These are phyloP conservation scores for Hesperophylax magnus DNA, from an alignment of 1,140 invertebrate species.

Conservation along the genomic window DNA sequence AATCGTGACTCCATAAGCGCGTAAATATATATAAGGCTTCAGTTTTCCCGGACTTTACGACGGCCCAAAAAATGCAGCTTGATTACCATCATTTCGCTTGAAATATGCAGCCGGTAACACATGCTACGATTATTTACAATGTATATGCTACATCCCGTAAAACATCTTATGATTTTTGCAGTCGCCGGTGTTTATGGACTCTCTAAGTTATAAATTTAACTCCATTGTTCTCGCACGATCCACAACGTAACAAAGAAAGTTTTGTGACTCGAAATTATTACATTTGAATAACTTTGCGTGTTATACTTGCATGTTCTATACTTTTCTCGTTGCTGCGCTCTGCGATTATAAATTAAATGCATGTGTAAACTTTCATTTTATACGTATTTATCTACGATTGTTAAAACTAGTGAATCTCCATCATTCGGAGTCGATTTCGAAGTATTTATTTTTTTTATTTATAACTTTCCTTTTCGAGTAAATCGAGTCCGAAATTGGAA, in stretches of 20 bases:
- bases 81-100: conserved; percentile 5
- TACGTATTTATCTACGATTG: no score
- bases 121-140: neutral
- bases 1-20: no score
- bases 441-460: no score
- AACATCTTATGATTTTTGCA: conserved; percentile 30
- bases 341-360: neutral
- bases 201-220: conserved; percentile 1
- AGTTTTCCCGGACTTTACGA: neutral
- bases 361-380: neutral
- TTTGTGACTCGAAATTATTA: conserved; percentile 5
- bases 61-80: conserved; percentile 7
- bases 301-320: neutral
- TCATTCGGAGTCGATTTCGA: no score
- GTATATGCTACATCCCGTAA: neutral
- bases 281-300: neutral
- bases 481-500: no score
- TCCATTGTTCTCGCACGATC: conserved; percentile 15
- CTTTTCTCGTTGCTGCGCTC: neutral
- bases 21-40: neutral
- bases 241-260: neutral
- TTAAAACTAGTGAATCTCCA: no score
- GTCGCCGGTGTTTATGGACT: neutral
- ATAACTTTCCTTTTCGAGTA: no score
- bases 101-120: conserved; percentile 8